Conservation (phyloP, 2,113 vertebrate genomes). For the Ardeotis arabs region DNA sequence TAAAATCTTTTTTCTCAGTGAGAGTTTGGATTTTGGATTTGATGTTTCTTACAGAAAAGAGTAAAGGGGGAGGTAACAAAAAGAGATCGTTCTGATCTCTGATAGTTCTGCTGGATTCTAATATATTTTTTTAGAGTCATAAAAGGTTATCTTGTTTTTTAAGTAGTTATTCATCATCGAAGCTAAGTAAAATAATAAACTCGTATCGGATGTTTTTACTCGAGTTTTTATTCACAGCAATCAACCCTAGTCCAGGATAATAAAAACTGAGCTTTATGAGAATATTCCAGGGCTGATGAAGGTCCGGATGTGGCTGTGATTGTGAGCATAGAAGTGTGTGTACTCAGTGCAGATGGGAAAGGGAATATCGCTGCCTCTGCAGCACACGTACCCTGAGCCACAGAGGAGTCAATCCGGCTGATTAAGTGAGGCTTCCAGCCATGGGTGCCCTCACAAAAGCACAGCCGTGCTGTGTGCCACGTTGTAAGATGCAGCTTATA, state of each 20-base stretch:
- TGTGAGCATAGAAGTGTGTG: neutral
- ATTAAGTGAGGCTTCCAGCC: slow-evolving; percentile 23
- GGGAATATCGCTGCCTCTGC: neutral
- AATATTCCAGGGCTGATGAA: neutral
- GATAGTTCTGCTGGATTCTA: neutral
- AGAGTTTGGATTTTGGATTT: neutral
- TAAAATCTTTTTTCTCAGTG: neutral
- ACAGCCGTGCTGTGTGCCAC: neutral
- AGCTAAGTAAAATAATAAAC: neutral
- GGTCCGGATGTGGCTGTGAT: neutral
- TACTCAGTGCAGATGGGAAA: neutral
- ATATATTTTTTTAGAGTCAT: neutral
- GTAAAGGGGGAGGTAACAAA: neutral
- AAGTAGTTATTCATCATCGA: neutral
- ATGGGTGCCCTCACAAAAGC: neutral
- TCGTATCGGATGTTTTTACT: neutral
- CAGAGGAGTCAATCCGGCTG: neutral
- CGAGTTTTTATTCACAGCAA: neutral
- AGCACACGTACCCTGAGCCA: neutral
- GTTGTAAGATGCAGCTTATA: neutral
- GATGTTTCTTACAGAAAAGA: neutral
- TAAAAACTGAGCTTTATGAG: neutral
- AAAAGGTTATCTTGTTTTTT: neutral
- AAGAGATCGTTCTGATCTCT: neutral
- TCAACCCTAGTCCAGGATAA: neutral